Percentiles rank a stretch among this genome's conserved stretches.
Evolutionary conservation across 2,113 vertebrate genomes (phyloP).

Genomic region (Anarrhichthys ocellatus): DNA sequence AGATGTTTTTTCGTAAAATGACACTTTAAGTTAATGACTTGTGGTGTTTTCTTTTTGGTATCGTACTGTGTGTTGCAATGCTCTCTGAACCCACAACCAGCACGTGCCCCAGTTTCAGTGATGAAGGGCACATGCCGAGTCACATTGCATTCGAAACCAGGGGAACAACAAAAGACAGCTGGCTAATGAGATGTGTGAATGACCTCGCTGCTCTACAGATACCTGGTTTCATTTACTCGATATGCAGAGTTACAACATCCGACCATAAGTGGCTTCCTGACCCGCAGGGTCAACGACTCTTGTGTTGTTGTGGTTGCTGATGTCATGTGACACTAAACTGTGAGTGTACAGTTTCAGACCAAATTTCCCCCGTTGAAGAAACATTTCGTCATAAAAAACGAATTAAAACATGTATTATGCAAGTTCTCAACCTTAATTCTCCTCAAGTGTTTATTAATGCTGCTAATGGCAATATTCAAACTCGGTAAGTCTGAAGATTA

Average conservation of each 20-base stretch:
- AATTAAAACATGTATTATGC: neutral
- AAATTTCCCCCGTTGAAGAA: neutral
- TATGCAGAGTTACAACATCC: slow-evolving; percentile 39
- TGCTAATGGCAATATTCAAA: neutral
- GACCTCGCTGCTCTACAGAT: slow-evolving; percentile 22
- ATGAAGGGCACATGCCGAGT: slow-evolving; percentile 26
- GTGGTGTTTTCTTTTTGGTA: neutral
- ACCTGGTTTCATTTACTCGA: slow-evolving; percentile 54
- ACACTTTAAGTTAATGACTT: slow-evolving; percentile 10
- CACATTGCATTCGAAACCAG: slow-evolving; percentile 36
- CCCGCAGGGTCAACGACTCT: slow-evolving; percentile 44
- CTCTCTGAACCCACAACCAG: neutral
- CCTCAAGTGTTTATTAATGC: neutral
- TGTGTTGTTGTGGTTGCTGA: slow-evolving; percentile 45
- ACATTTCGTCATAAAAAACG: neutral
- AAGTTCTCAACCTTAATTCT: neutral
- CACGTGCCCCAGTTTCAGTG: slow-evolving; percentile 6
- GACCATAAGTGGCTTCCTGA: slow-evolving; percentile 38
- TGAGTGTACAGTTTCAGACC: slow-evolving; percentile 24
- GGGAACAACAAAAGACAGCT: slow-evolving; percentile 36
- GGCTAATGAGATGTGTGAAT: slow-evolving; percentile 58
- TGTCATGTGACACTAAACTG: slow-evolving; percentile 51
- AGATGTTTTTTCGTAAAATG: neutral
- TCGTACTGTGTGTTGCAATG: neutral
- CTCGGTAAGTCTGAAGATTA: neutral